A percentile compares a stretch with the other conserved stretches of the same genome.
Evolutionary conservation across 2,888 invertebrate genomes (phyloP).

Genomic region (Crossocerus cetratus): DNA sequence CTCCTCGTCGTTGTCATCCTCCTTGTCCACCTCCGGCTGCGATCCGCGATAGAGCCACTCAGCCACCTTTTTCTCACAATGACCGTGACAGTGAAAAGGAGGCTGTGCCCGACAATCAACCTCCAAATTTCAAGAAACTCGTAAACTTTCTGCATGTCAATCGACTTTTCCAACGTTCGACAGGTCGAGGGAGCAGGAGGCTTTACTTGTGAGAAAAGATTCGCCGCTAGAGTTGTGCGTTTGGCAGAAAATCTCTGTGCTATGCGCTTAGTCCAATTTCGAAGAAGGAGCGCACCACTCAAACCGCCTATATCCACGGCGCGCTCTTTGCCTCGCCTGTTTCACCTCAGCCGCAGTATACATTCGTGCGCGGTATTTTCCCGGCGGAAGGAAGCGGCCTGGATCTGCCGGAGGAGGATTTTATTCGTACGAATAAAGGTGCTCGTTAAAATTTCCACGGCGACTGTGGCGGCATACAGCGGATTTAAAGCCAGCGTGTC

Average conservation of each 20-base stretch:
- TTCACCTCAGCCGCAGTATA: too few species aligned
- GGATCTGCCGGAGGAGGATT: neutral
- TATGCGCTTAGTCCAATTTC: too few species aligned
- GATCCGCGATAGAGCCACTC: neutral
- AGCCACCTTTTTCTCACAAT: neutral
- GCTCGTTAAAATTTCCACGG: neutral
- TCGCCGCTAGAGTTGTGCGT: neutral
- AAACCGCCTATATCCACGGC: too few species aligned
- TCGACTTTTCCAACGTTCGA: neutral
- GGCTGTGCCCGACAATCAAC: neutral
- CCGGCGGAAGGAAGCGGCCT: too few species aligned
- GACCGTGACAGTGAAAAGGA: neutral
- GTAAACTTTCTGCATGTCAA: neutral
- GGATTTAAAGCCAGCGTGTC: slow-evolving; percentile 4
- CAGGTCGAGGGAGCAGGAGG: neutral
- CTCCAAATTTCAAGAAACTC: neutral
- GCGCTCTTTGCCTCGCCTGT: too few species aligned
- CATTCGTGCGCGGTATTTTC: too few species aligned
- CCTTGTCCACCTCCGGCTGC: neutral
- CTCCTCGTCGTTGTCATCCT: too few species aligned
- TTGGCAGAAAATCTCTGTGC: too few species aligned
- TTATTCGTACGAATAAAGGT: neutral
- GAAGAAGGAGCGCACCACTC: too few species aligned
- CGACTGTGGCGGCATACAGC: too few species aligned
- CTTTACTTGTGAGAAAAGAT: neutral